Conservation (phyloP, 2,888 invertebrate genomes). For the Coronaproctus castanopsis region DNA sequence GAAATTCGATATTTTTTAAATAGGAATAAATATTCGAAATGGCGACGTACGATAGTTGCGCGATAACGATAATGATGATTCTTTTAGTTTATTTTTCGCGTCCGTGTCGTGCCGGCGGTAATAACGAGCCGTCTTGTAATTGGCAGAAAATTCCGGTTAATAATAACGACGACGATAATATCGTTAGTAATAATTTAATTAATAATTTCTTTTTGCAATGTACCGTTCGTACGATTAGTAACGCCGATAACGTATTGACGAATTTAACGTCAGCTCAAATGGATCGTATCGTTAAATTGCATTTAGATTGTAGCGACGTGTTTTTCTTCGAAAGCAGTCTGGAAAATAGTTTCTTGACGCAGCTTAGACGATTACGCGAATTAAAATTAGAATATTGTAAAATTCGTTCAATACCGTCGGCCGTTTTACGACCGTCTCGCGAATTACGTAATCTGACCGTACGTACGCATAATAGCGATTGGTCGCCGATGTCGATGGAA, state of each 20-base stretch:
- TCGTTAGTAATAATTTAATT: conserved; percentile 27
- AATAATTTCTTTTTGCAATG: conserved; percentile 29
- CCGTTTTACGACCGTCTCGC: conserved; percentile 55
- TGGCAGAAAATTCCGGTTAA: conserved; percentile 34
- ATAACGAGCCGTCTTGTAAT: conserved; percentile 49
- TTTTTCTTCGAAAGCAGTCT: conserved; percentile 51
- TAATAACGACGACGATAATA: conserved; percentile 29
- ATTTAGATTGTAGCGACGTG: conserved; percentile 51
- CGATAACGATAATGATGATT: conserved; percentile 2
- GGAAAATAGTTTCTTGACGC: conserved; percentile 27
- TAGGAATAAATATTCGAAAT: neutral
- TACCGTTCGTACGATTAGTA: conserved; percentile 48
- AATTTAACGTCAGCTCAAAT: conserved; percentile 47
- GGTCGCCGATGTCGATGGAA: conserved; percentile 66
- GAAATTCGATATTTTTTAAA: too few relatives aligned
- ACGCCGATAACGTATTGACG: conserved; percentile 43
- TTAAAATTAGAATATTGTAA: conserved; percentile 71
- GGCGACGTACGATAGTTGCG: conserved; percentile 2
- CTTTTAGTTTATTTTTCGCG: neutral
- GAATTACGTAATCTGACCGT: conserved; percentile 69
- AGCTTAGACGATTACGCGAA: conserved; percentile 41
- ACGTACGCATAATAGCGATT: conserved; percentile 62
- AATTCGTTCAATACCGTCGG: conserved; percentile 59
- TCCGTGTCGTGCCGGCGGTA: too few relatives aligned
- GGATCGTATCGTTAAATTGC: conserved; percentile 44